phyloP scores from a whole-genome alignment of 37 sponge, comb jelly and placozoan species.

The Hexactinellida sp. region DNA sequence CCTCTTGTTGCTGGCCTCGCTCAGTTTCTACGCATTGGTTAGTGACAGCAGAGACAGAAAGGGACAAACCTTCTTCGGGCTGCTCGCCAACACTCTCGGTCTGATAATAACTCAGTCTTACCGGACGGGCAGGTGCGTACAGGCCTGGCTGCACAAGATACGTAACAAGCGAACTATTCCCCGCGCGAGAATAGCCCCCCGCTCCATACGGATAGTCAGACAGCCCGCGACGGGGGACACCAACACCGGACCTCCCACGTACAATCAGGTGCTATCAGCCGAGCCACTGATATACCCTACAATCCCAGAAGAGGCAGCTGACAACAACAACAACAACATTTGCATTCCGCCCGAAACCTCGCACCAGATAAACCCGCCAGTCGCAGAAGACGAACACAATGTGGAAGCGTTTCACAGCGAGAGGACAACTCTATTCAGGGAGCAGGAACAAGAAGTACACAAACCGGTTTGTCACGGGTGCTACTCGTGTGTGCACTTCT shows the following conservation, averaged over 20 bases:
- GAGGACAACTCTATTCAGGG: neutral
- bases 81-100: constrained; percentile 25
- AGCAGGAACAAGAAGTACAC: neutral
- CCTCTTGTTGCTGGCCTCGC: constrained; percentile 27
- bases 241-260: neutral
- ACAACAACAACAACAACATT: neutral
- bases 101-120: constrained; percentile 18
- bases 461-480: neutral
- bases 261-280: neutral
- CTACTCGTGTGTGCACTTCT: neutral
- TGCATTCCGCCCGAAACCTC: neutral
- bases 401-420: neutral
- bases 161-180: neutral
- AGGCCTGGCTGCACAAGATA: neutral
- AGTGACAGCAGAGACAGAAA: constrained; percentile 25
- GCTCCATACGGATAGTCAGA: neutral
- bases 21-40: constrained; percentile 47
- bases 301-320: neutral
- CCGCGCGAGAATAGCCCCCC: neutral
- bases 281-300: neutral
- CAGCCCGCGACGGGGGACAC: neutral
- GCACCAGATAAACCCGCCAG: neutral
- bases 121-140: neutral
- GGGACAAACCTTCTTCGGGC: constrained; percentile 63
- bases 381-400: neutral